phyloP scores from a whole-genome alignment of 2,888 invertebrate species.

The Perdita meconis region DNA sequence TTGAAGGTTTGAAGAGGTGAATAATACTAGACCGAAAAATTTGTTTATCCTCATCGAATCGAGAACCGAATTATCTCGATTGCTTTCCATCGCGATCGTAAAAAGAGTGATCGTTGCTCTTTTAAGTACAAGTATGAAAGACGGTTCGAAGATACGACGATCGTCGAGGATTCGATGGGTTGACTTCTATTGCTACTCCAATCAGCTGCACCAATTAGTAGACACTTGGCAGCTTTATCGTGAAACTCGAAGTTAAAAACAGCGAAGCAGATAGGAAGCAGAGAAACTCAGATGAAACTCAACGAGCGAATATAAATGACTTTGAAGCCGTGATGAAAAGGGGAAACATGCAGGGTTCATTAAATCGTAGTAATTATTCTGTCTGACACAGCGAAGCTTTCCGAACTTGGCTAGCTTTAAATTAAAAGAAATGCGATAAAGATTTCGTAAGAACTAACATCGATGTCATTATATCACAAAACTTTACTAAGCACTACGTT shows the following conservation, averaged over 20 bases:
- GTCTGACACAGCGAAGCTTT: slow-evolving; percentile 26
- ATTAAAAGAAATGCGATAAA: neutral
- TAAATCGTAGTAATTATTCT: slow-evolving; percentile 42
- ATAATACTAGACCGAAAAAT: neutral
- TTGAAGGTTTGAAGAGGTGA: no score
- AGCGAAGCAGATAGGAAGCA: slow-evolving; percentile 35
- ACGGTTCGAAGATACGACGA: slow-evolving; percentile 15
- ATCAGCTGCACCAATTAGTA: slow-evolving; percentile 40
- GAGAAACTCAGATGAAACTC: slow-evolving; percentile 27
- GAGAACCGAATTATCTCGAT: neutral
- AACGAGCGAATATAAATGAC: slow-evolving; percentile 40
- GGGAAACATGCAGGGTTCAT: slow-evolving; percentile 23
- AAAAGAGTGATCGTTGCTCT: neutral
- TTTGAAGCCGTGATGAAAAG: slow-evolving; percentile 16
- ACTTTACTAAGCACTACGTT: no score
- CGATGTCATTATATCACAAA: neutral
- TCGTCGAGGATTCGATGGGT: slow-evolving; percentile 27
- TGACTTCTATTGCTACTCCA: slow-evolving; percentile 28
- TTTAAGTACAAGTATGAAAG: neutral
- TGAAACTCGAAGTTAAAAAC: slow-evolving; percentile 38
- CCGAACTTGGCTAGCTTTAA: slow-evolving; percentile 21
- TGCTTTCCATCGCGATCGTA: neutral
- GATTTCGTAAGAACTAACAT: neutral
- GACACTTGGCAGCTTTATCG: slow-evolving; percentile 41
- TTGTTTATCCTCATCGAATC: neutral